Evolutionary conservation across 2,113 vertebrate genomes (phyloP), one percentile per base, ranked within the genome.

Genomic region (Pachyramphus minor): DNA sequence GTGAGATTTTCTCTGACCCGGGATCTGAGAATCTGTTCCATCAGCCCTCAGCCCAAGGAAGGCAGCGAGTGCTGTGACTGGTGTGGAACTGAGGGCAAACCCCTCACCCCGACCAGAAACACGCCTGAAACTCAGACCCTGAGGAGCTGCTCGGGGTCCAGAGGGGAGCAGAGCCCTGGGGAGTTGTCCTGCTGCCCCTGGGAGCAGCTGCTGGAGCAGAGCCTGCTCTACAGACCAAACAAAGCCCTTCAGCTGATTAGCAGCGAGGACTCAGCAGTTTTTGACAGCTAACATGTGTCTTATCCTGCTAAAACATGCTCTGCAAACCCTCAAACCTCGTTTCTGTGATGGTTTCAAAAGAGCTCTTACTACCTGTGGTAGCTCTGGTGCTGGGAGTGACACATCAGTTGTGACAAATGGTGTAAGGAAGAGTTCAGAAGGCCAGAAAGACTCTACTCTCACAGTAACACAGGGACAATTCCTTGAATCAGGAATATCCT

Each of bases 401-500:
- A 42, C 31, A 12, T 77, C 45, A 11, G 14, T 17, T 11, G 59
- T 63, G 85, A 93, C 68, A 69, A 90, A 53, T 41, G 25, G 56
- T 75, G 47, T 64, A 89, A 91, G 49, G 9, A 88, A 8, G 49
- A 87, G 80, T 81, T 78, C 63, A 85, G 56, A 90, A 64, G 87
- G 33, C 14, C 67, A 92, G 58, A 90, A 97, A 72, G 93, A 68
- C 31, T 90, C 67, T 85, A 49, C 59, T 87, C 50, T 74, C 53
- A 80, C 71, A 71, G 12, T 28, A 71, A 74, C 44, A 75, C 86
- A 87, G 84, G 18, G 50, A 69, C 6, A 49, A 6, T 45, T 56
- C 78, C 93, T 96, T 52, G 94, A 93, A 90, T 68, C 55, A 75
- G 49, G 33, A 94, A 90, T 64, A 89, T 66, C 31, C 8, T 92